Base-by-base conservation (phyloP, 2,888 invertebrate species). In the Dynastes maya region DNA sequence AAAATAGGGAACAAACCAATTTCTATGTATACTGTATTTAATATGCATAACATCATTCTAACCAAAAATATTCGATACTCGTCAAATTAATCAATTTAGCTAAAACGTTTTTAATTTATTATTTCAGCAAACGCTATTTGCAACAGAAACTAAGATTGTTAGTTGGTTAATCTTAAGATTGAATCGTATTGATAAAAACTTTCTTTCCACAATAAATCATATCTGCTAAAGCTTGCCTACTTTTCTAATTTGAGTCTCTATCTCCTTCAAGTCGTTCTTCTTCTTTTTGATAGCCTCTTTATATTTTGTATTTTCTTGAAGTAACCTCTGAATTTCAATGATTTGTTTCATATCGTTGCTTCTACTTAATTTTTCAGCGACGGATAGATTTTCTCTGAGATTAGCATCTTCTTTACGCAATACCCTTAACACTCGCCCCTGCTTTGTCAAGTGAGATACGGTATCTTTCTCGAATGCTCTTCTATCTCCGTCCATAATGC, bases 401-500 rank as follows among this genome's bases (percentile, higher is more conserved):
- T 93, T 92, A 9, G 91, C 90, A 80, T 93, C 90, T 82, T 95
- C 94, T 27, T 89, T 88, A 82, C 91, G 91, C 53, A 95, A 88
- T 11, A 90, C 90, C 22, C 88, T 88, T 80, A 94, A 92, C 82
- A 93, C 91, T 84, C 90, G 91, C 82, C 91, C 89, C 86, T 94
- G 94, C 85, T 92, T 92, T 75, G 91, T 89, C 27, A 94, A 88
- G 80, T 93, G 92, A 6, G 93, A 91, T 83, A 92, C 92, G 29
- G 92, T 93, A 85, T 95, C 94, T 84, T 93, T 94, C 76, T 91
- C 91, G 84, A 95, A 95, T 0, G 93, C 91, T 9, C 91, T 90
- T 1, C 95, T 90, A 86, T 96, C 95, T 79, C 94, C 93, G 87
- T 96, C 95, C 95, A 96, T 95, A 82, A 95, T 94, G 13, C 95